Evolutionary conservation across 2,888 invertebrate genomes (phyloP).

Genomic region (Phaonia tiefii): DNA sequence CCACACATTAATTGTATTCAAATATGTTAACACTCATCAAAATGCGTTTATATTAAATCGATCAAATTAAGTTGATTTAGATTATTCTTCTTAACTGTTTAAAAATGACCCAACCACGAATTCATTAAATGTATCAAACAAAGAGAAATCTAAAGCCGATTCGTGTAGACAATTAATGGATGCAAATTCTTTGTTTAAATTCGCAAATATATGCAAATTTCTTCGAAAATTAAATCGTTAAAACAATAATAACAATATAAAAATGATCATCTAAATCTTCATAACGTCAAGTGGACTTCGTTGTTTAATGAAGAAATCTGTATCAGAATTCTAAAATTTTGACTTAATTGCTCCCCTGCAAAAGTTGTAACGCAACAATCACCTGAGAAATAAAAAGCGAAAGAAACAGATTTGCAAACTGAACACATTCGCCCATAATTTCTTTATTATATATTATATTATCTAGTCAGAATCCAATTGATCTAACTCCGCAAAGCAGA

Average conservation of each 20-base stretch:
- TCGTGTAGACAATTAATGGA: no score
- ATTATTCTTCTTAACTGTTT: neutral
- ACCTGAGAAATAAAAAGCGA: no score
- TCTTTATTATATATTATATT: no score
- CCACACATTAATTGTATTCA: no score
- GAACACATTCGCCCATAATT: no score
- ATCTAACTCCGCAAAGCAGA: no score
- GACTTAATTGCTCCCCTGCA: neutral
- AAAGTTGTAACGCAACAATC: slow-evolving; percentile 56
- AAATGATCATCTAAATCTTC: neutral
- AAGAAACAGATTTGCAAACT: no score
- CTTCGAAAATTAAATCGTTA: neutral
- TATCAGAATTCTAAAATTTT: slow-evolving; percentile 5
- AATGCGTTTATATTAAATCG: slow-evolving; percentile 24
- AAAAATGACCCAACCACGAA: slow-evolving; percentile 13
- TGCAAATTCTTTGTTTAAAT: neutral
- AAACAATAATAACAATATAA: neutral
- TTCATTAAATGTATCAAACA: neutral
- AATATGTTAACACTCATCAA: neutral
- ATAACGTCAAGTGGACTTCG: neutral
- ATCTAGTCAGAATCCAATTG: no score
- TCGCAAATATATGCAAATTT: slow-evolving; percentile 4
- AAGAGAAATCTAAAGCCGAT: neutral
- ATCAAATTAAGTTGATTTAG: neutral
- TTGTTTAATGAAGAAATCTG: no score